Percentiles rank a stretch among this genome's conserved stretches.
These are phyloP conservation scores for Nasonia giraulti DNA, from an alignment of 1,140 invertebrate genomes.

Conservation along the genomic window DNA sequence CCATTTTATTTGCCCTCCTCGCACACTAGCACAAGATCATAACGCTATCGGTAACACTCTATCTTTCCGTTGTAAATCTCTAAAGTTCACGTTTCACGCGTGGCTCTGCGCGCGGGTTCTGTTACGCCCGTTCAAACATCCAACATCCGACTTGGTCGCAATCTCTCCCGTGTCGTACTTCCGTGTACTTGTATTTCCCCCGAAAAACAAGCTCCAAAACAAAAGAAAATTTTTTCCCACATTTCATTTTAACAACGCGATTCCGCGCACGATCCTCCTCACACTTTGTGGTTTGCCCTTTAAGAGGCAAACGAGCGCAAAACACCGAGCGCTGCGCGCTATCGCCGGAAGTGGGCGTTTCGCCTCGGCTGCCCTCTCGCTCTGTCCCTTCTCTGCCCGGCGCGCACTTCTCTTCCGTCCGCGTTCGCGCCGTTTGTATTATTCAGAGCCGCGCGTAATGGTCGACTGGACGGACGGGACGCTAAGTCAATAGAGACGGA, in stretches of 20 bases:
- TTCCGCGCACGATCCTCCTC: background rate
- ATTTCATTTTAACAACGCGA: conserved; percentile 43
- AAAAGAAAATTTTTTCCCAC: background rate
- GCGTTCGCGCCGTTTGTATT: conserved; percentile 20
- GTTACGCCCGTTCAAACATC: too few relatives aligned
- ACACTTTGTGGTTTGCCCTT: too few relatives aligned
- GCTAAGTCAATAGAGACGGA: background rate
- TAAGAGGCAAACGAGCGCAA: background rate
- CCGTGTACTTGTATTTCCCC: too few relatives aligned
- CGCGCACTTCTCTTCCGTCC: background rate
- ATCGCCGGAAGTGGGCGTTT: conserved; percentile 69
- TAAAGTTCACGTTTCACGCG: conserved; percentile 47
- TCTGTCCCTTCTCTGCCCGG: conserved; percentile 26
- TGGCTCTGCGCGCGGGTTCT: too few relatives aligned
- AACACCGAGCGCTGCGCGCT: conserved; percentile 3
- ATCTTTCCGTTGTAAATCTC: conserved; percentile 42
- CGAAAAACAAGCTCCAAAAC: too few relatives aligned
- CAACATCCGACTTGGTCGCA: too few relatives aligned
- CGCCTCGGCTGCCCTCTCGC: conserved; percentile 56
- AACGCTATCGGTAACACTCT: too few relatives aligned
- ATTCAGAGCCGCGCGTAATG: conserved; percentile 14
- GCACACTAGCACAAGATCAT: too few relatives aligned
- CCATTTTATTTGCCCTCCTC: conserved; percentile 63
- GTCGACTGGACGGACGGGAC: background rate
- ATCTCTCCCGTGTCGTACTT: too few relatives aligned